phyloP scores from a whole-genome alignment of 2,113 vertebrate genomes.

The Sceloporus undulatus region DNA sequence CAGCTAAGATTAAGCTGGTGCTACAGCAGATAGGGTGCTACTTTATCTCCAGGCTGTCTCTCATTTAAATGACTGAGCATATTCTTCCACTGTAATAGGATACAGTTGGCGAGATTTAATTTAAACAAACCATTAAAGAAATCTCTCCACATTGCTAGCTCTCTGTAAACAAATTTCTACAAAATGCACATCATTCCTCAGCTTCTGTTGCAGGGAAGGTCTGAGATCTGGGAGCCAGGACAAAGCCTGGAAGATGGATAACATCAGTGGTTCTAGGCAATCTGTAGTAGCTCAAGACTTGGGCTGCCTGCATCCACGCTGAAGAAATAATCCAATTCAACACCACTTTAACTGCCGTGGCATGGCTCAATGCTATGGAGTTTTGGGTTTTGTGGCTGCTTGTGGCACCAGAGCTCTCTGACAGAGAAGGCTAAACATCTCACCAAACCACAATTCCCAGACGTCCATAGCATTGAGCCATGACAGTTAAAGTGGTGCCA shows the following conservation, averaged over 20 bases:
- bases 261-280: background rate
- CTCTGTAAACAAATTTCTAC: conserved; percentile 42
- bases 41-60: conserved; percentile 20
- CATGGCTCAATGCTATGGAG: no score
- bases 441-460: no score
- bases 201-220: conserved; percentile 12
- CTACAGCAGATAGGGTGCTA: conserved; percentile 1
- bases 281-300: no score
- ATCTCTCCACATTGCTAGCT: background rate
- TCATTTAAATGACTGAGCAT: conserved; percentile 42
- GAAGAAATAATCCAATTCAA: no score
- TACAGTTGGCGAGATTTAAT: conserved; percentile 64
- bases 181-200: conserved; percentile 33
- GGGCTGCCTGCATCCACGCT: background rate
- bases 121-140: conserved; percentile 51
- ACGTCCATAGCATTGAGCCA: no score
- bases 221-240: background rate
- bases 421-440: no score
- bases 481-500: no score
- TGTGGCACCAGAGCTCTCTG: no score
- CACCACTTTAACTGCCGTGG: no score
- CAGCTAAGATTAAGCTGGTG: background rate
- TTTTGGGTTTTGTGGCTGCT: no score
- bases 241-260: background rate
- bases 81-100: conserved; percentile 36